Evolutionary conservation across 2,888 invertebrate species (phyloP).

Genomic region (Hirtodrosophila cameraria): DNA sequence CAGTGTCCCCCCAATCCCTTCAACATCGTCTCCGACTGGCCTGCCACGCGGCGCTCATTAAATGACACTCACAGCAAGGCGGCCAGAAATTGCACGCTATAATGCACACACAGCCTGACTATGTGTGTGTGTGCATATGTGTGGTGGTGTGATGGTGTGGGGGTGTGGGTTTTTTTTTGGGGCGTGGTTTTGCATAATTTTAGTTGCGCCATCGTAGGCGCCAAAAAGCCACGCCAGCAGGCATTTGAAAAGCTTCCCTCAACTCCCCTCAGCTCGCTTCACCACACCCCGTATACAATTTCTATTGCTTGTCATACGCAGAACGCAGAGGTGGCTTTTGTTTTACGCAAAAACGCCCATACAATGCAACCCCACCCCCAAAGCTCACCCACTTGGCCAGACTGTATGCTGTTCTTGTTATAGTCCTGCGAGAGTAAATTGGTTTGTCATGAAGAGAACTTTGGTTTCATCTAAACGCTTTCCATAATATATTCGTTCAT

Average conservation of each 20-base stretch:
- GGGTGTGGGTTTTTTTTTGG: constrained; percentile 7
- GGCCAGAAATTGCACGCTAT: constrained; percentile 71
- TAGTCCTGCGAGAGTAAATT: constrained; percentile 9
- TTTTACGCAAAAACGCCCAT: constrained; percentile 35
- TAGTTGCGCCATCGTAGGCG: constrained; percentile 67
- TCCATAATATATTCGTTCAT: no score
- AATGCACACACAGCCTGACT: constrained; percentile 53
- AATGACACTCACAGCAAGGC: constrained; percentile 74
- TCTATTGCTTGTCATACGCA: constrained; percentile 67
- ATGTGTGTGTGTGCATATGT: background rate
- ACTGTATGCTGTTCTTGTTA: constrained; percentile 3
- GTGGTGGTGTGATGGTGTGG: background rate
- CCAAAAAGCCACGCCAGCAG: constrained; percentile 63
- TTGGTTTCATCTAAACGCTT: no score
- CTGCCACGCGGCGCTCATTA: constrained; percentile 73
- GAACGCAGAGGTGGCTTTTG: constrained; percentile 48
- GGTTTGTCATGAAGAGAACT: constrained; percentile 2
- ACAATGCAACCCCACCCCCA: background rate
- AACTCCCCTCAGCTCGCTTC: background rate
- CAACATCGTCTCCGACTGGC: background rate
- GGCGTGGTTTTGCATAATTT: constrained; percentile 80
- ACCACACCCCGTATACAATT: constrained; percentile 29
- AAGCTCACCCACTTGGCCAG: background rate
- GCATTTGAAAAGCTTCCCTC: constrained; percentile 5
- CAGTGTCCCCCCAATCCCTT: background rate